phyloP scores from a whole-genome alignment of 2,797 vertebrate genomes.

The Sebastes flavidus region DNA sequence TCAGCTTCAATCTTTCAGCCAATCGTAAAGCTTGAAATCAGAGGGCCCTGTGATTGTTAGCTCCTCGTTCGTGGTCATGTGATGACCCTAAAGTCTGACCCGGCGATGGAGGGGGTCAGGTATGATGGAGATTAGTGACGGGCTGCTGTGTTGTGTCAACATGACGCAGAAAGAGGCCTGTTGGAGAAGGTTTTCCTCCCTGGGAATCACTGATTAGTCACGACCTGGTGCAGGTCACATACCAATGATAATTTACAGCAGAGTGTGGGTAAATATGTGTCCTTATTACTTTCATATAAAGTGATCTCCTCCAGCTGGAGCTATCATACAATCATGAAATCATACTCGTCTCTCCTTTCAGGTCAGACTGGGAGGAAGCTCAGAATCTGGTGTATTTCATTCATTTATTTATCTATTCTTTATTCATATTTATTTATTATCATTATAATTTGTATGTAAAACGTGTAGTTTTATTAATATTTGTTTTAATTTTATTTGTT shows the following conservation, averaged over 20 bases:
- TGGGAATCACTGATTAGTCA: slow-evolving; percentile 16
- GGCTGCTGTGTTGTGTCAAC: slow-evolving; percentile 73
- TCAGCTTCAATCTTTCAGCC: background rate
- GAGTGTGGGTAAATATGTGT: background rate
- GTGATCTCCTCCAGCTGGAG: background rate
- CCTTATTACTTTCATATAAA: background rate
- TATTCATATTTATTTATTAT: fast-evolving
- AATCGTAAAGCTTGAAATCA: slow-evolving; percentile 16
- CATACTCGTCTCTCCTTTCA: slow-evolving; percentile 19
- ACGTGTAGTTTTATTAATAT: fast-evolving
- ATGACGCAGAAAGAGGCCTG: slow-evolving; percentile 35
- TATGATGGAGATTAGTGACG: slow-evolving; percentile 70
- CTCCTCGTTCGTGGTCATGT: slow-evolving; percentile 61
- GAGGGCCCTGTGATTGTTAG: slow-evolving; percentile 31
- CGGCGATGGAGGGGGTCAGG: slow-evolving; percentile 42
- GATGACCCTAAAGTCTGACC: slow-evolving; percentile 58
- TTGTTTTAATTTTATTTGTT: too few species aligned
- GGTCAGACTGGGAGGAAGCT: background rate
- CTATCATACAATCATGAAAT: background rate
- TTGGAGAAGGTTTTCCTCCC: slow-evolving; percentile 32
- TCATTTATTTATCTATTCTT: too few species aligned
- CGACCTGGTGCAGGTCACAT: slow-evolving; percentile 18
- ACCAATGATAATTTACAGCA: background rate
- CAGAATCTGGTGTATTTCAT: too few species aligned
- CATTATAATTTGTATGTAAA: too few species aligned